Percentiles rank a stretch among this genome's conserved stretches.
Evolutionary conservation across 2,797 vertebrate genomes (phyloP).

Genomic region (Salarias fasciatus): DNA sequence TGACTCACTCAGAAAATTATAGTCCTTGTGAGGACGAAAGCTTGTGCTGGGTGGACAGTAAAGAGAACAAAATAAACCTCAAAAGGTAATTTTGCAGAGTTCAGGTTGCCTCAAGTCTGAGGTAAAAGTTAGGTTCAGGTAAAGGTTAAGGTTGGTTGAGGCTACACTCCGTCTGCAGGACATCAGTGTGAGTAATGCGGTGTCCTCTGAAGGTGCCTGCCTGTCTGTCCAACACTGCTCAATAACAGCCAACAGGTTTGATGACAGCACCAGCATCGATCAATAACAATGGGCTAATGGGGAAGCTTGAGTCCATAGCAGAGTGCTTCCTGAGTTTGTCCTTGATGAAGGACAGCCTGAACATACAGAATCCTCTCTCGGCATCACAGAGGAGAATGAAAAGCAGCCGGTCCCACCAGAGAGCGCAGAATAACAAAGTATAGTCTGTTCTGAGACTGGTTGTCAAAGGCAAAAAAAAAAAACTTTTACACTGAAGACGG

Average conservation of each 20-base stretch:
- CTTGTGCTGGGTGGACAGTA: too few relatives aligned
- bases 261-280: constrained; percentile 45
- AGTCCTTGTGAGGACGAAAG: too few relatives aligned
- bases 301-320: constrained; percentile 19
- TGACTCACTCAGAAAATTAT: too few relatives aligned
- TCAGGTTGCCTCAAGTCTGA: too few relatives aligned
- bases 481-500: constrained; percentile 17
- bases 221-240: constrained; percentile 16
- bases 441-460: constrained; percentile 6
- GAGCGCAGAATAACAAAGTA: neutral
- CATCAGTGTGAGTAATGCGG: too few relatives aligned
- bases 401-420: constrained; percentile 3
- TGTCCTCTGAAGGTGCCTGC: neutral
- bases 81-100: too few relatives aligned
- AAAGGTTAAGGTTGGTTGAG: too few relatives aligned
- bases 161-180: too few relatives aligned
- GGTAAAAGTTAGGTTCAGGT: too few relatives aligned
- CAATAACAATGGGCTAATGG: constrained; percentile 46
- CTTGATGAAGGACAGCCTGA: constrained; percentile 16
- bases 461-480: constrained; percentile 18
- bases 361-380: constrained; percentile 22
- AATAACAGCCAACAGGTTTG: constrained; percentile 46
- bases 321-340: constrained; percentile 29
- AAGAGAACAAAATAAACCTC: too few relatives aligned
- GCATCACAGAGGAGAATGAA: constrained; percentile 19